Base-by-base conservation (phyloP, 1,140 invertebrate genomes). In the Heliconius melpomene region DNA sequence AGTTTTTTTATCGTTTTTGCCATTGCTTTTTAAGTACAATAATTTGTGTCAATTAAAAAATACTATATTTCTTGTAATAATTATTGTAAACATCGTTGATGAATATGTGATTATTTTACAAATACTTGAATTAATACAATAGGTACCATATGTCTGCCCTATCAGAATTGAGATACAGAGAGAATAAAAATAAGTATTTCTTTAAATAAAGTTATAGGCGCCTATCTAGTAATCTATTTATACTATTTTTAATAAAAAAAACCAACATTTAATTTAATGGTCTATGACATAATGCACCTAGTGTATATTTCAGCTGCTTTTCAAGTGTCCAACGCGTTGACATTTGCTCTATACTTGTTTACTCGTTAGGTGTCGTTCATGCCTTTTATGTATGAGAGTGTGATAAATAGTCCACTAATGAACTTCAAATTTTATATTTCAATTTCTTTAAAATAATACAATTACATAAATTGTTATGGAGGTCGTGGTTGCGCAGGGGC, bases 231-330 rank as follows among this genome's bases (percentile, higher is more conserved):
- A 13, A 13, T 46, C 40, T 13, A 46, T 46, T 13, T 46, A 13
- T 46, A 46, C 9, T 46, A 46, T 46, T 40, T 40, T 32, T 32
- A 40, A 11, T 46, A 40, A 40, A 46, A 46, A 46, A 16, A 16
- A 46, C 13, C 5, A 16, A 46, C 40, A 46, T 13, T 46, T 1
- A 5, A 46, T 16, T 46, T 46, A 46, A 46, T 46, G 13, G 11
- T 16, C 40, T 46, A 46, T 46, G 40, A 46, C 40, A 46, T 46
- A 46, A 46, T 46, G 40, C 40, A 46, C 40, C 40, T 46, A 46
- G 40, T 57, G 9, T 66, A 13, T 16, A 29, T 66, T 66, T 66
- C 60, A 66, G 60, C 60, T 66, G 60, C 60, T 66, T 66, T 66
- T 66, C 60, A 66, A 26, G 23, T 66, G 60, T 66, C 60, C 13